These are phyloP conservation scores for Promerops cafer DNA, from an alignment of 2,113 vertebrate species.

Conservation along the genomic window DNA sequence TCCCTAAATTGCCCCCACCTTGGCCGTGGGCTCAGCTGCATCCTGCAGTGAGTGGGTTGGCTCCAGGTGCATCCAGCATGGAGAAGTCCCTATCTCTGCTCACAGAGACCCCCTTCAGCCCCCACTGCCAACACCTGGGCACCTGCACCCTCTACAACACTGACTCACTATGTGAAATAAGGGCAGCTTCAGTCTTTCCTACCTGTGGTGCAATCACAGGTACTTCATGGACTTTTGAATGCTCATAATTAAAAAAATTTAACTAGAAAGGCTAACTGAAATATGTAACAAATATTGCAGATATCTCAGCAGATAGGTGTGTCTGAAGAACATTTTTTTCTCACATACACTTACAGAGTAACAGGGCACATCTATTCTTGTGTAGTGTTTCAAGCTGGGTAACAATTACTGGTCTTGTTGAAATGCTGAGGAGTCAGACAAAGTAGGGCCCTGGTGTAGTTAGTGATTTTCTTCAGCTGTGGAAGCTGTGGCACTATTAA, in stretches of 20 bases:
- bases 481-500: background rate
- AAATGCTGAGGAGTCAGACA: background rate
- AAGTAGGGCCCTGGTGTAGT: background rate
- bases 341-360: background rate
- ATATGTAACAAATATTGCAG: background rate
- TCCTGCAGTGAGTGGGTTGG: background rate
- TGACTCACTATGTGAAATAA: background rate
- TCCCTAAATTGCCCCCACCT: rapidly evolving
- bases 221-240: background rate
- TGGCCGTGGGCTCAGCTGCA: rapidly evolving
- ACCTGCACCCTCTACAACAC: rapidly evolving
- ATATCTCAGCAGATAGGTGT: background rate
- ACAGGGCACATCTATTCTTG: background rate
- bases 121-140: too few relatives aligned
- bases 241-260: background rate
- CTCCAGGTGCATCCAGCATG: background rate
- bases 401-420: background rate
- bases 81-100: background rate
- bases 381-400: background rate
- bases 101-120: background rate
- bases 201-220: background rate
- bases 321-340: background rate
- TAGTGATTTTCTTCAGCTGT: background rate
- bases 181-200: background rate
- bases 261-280: background rate